These are phyloP conservation scores for Smutsia gigantea DNA, from an alignment of 2,797 vertebrate genomes.

Conservation along the genomic window DNA sequence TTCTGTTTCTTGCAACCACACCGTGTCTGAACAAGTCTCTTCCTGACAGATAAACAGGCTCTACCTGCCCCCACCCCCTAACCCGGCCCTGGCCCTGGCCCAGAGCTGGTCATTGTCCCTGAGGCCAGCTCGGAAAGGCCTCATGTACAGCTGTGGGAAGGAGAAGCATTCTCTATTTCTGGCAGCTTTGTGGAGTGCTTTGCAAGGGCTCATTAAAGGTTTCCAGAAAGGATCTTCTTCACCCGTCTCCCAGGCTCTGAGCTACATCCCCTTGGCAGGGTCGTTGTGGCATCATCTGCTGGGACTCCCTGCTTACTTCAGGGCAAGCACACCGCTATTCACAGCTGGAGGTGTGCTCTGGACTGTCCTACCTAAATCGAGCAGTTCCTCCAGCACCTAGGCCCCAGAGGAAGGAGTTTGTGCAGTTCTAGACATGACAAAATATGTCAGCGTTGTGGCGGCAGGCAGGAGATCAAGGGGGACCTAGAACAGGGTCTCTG, in stretches of 20 bases:
- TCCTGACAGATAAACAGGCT: neutral
- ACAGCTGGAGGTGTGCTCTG: neutral
- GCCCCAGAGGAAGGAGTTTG: neutral
- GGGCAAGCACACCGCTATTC: neutral
- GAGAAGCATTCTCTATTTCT: neutral
- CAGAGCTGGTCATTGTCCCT: neutral
- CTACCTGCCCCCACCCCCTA: too few species aligned
- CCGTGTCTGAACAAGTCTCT: neutral
- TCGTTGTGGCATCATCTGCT: accelerated
- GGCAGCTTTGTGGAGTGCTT: neutral
- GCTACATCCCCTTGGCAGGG: too few species aligned
- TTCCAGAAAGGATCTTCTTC: neutral
- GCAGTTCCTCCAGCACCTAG: neutral
- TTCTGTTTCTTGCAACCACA: neutral
- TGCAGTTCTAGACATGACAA: neutral
- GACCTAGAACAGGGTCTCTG: neutral
- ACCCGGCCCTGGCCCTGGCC: neutral
- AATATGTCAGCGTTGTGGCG: neutral
- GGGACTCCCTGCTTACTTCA: neutral
- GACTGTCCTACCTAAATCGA: neutral
- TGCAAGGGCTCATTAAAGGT: neutral
- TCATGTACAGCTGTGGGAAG: neutral
- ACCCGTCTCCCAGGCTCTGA: neutral
- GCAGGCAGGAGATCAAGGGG: neutral
- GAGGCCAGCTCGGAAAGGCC: neutral